These are phyloP conservation scores for Drosophila setosimentum DNA, from an alignment of 2,888 invertebrate species.

Conservation along the genomic window DNA sequence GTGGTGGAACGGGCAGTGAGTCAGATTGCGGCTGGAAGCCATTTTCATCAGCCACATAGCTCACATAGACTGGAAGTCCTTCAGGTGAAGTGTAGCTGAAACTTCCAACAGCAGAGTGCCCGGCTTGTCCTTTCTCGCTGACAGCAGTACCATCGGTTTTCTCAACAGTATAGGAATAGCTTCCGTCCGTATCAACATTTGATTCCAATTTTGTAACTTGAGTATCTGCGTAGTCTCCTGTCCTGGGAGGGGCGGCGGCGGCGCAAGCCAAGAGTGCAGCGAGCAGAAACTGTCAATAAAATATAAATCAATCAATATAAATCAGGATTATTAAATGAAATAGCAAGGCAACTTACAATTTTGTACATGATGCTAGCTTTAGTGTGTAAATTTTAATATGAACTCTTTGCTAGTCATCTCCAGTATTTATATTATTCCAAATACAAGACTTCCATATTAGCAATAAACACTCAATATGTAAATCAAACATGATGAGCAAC, in stretches of 20 bases:
- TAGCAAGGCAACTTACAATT: slow-evolving; percentile 61
- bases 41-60: slow-evolving; percentile 78
- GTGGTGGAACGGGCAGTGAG: slow-evolving; percentile 81
- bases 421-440: slow-evolving; percentile 60
- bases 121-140: slow-evolving; percentile 86
- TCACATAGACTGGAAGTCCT: slow-evolving; percentile 68
- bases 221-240: background rate
- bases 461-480: slow-evolving; percentile 57
- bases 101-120: slow-evolving; percentile 84
- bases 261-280: slow-evolving; percentile 49
- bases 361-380: slow-evolving; percentile 64
- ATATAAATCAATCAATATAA: background rate
- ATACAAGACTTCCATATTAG: slow-evolving; percentile 20
- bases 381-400: slow-evolving; percentile 41
- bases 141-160: slow-evolving; percentile 87
- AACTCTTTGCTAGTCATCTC: slow-evolving; percentile 16
- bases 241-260: slow-evolving; percentile 40
- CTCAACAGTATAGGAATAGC: slow-evolving; percentile 84
- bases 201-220: slow-evolving; percentile 38
- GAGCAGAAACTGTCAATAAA: slow-evolving; percentile 57
- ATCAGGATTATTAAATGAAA: background rate
- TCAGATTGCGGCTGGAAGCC: slow-evolving; percentile 82
- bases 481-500: slow-evolving; percentile 55
- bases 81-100: slow-evolving; percentile 79
- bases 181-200: slow-evolving; percentile 81